phyloP scores from a whole-genome alignment of 35 echinoderm and acorn worm genomes.

The Apostichopus japonicus region DNA sequence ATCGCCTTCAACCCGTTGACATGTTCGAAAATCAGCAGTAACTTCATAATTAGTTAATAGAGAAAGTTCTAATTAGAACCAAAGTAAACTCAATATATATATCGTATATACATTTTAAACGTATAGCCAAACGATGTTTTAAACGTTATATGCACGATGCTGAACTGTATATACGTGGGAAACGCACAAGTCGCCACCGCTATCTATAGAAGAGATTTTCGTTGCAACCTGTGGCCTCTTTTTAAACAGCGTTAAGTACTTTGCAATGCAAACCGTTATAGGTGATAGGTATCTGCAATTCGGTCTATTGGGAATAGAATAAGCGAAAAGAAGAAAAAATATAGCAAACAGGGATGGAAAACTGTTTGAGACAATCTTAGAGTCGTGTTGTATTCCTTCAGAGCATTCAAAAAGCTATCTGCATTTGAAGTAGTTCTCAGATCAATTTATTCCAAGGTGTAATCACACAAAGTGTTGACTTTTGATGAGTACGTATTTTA shows the following conservation, averaged over 20 bases:
- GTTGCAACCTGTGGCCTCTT: background rate
- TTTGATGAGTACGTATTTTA: background rate
- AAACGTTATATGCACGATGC: too few species aligned
- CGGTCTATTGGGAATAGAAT: background rate
- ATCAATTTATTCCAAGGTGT: background rate
- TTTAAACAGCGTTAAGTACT: background rate
- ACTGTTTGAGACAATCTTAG: background rate
- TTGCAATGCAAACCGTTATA: background rate
- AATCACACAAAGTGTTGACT: background rate
- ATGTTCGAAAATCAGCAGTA: too few species aligned
- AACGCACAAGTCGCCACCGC: too few species aligned
- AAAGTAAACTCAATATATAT: too few species aligned
- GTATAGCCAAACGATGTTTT: too few species aligned
- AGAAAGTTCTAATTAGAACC: too few species aligned
- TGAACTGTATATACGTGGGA: too few species aligned
- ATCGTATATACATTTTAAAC: too few species aligned
- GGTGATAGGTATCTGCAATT: background rate
- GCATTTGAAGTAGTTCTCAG: background rate
- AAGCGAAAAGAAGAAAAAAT: background rate
- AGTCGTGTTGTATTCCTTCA: background rate
- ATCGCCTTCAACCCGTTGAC: too few species aligned
- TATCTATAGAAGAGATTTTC: too few species aligned
- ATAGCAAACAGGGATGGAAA: background rate
- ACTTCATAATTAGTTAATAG: too few species aligned
- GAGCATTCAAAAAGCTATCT: background rate